A percentile compares a stretch with the other conserved stretches of the same genome.
Evolutionary conservation across 2,888 invertebrate genomes (phyloP).

Genomic region (Bimastos eiseni): DNA sequence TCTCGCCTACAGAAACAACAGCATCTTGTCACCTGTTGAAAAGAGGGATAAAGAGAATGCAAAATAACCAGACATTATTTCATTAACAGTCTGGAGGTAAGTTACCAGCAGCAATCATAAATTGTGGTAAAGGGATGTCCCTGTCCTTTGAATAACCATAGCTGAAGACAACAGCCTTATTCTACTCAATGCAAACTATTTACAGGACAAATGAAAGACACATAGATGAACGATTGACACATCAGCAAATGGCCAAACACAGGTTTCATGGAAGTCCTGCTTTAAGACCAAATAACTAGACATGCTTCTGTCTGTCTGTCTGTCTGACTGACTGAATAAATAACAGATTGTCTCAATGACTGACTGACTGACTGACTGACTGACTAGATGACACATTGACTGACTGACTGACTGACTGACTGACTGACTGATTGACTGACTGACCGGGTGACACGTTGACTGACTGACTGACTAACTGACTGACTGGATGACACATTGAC

Average conservation of each 20-base stretch:
- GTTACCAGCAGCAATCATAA: neutral
- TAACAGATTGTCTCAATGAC: too few species aligned
- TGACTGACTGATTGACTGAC: neutral
- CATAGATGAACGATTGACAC: neutral
- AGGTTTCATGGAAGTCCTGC: neutral
- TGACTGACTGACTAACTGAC: neutral
- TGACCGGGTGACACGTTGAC: neutral
- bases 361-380: too few species aligned
- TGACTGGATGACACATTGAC: neutral
- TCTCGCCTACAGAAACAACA: slow-evolving; percentile 74
- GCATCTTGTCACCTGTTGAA: neutral
- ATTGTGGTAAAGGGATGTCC: too few species aligned
- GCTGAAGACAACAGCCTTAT: neutral
- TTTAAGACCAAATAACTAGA: neutral
- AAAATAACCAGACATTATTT: neutral
- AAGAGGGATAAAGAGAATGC: neutral
- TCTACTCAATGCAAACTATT: neutral
- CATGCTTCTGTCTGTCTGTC: neutral
- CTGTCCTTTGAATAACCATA: neutral
- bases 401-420: neutral
- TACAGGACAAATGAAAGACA: neutral
- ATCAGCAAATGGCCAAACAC: neutral
- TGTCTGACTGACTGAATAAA: too few species aligned
- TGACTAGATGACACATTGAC: too few species aligned
- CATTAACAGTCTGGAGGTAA: neutral